Evolutionary conservation across 2,888 invertebrate genomes (phyloP).

Genomic region (Scaptomyza reducta): DNA sequence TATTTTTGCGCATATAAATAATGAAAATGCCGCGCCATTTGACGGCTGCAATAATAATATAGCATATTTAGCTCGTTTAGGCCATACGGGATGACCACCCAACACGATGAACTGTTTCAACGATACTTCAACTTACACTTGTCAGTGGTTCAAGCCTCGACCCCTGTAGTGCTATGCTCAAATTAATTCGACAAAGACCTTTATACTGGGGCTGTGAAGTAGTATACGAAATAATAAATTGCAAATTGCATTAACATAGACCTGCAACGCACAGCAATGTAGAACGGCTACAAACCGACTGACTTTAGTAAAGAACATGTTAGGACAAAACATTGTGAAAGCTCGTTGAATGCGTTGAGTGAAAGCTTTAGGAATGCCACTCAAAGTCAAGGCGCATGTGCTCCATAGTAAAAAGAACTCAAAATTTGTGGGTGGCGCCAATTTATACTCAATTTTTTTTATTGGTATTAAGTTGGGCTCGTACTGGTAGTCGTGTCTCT

Average conservation of each 20-base stretch:
- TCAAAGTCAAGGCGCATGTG: slow-evolving; percentile 58
- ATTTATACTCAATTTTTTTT: slow-evolving; percentile 47
- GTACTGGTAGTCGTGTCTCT: slow-evolving; percentile 41
- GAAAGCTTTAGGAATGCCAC: slow-evolving; percentile 34
- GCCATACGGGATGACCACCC: neutral
- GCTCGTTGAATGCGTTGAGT: slow-evolving; percentile 32
- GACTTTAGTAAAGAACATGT: slow-evolving; percentile 1
- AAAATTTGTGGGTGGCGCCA: slow-evolving; percentile 70
- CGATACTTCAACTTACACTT: neutral
- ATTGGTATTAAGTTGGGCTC: slow-evolving; percentile 30
- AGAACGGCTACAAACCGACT: slow-evolving; percentile 15
- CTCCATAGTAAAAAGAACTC: slow-evolving; percentile 29
- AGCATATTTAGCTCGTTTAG: neutral
- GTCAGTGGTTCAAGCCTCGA: no score
- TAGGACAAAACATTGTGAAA: slow-evolving; percentile 25
- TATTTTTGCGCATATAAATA: neutral
- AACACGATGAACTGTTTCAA: neutral
- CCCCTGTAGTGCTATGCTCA: neutral
- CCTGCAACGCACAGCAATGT: neutral
- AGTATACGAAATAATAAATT: neutral
- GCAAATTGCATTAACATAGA: neutral
- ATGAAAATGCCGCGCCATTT: neutral
- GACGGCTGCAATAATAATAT: neutral
- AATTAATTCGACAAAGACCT: neutral
- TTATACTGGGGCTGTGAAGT: neutral